Evolutionary conservation across 1,140 invertebrate genomes (phyloP).

Genomic region (Panonychus citri): DNA sequence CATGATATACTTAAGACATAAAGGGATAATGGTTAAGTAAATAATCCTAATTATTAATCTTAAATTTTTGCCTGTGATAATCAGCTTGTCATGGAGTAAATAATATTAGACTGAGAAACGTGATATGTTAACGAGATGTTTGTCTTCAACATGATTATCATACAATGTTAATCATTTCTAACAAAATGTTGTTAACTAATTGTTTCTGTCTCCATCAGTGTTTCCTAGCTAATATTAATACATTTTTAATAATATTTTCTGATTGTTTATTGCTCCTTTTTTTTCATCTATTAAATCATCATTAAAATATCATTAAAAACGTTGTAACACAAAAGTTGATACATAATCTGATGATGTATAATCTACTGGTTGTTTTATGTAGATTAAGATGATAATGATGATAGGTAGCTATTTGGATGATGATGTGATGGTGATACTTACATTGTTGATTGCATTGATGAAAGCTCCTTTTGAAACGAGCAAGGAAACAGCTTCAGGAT

Average conservation of each 20-base stretch:
- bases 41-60: too few relatives aligned
- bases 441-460: slow-evolving; percentile 42
- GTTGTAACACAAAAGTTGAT: neutral
- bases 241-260: neutral
- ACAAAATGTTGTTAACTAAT: neutral
- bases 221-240: neutral
- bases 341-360: too few relatives aligned
- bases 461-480: slow-evolving; percentile 42
- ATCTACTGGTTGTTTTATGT: too few relatives aligned
- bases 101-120: too few relatives aligned
- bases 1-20: too few relatives aligned
- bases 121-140: too few relatives aligned
- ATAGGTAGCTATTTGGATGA: neutral
- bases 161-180: neutral
- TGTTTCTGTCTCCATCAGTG: neutral
- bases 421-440: too few relatives aligned
- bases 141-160: too few relatives aligned
- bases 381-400: too few relatives aligned
- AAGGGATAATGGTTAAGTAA: too few relatives aligned
- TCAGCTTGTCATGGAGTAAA: too few relatives aligned
- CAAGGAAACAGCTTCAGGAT: slow-evolving; percentile 40
- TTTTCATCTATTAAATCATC: neutral
- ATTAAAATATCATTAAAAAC: neutral
- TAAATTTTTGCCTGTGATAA: too few relatives aligned
- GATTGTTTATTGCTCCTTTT: neutral